These are phyloP conservation scores for Elaphurus davidianus DNA, from an alignment of 2,113 vertebrate species.

Conservation along the genomic window DNA sequence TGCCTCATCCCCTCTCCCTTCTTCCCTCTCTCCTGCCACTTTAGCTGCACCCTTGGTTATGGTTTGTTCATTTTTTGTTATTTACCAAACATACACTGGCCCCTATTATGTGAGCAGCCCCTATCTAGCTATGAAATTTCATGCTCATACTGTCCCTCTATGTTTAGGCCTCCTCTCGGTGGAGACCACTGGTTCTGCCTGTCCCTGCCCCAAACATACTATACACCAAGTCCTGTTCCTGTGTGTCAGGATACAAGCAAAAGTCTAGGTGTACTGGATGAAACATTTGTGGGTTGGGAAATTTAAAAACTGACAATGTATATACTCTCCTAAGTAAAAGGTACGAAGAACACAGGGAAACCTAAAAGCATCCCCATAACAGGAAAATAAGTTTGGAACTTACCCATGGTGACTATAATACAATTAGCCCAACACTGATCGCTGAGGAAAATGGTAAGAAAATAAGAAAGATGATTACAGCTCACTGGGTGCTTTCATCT, in stretches of 20 bases:
- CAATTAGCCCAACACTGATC: not conserved
- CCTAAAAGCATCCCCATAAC: not conserved
- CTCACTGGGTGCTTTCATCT: not conserved
- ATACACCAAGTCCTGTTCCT: not conserved
- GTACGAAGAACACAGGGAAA: not conserved
- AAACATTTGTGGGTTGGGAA: not conserved
- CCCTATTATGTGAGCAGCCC: not conserved
- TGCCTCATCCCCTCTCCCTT: not conserved
- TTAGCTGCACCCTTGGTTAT: not conserved
- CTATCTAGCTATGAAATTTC: not conserved
- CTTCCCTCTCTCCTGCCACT: not conserved
- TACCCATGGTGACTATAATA: not conserved
- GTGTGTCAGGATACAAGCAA: not conserved
- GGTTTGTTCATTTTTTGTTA: not conserved
- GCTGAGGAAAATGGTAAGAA: not conserved
- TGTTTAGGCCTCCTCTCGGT: not conserved
- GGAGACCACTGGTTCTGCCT: not conserved
- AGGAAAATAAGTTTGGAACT: conserved; percentile 16
- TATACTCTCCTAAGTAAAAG: not conserved
- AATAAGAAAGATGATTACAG: not conserved
- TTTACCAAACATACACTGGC: not conserved
- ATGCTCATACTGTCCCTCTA: not conserved
- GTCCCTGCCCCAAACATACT: not conserved
- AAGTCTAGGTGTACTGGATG: not conserved
- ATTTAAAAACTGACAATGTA: not conserved